phyloP scores from a whole-genome alignment of 2,888 invertebrate genomes.

The Coremacera marginata region DNA sequence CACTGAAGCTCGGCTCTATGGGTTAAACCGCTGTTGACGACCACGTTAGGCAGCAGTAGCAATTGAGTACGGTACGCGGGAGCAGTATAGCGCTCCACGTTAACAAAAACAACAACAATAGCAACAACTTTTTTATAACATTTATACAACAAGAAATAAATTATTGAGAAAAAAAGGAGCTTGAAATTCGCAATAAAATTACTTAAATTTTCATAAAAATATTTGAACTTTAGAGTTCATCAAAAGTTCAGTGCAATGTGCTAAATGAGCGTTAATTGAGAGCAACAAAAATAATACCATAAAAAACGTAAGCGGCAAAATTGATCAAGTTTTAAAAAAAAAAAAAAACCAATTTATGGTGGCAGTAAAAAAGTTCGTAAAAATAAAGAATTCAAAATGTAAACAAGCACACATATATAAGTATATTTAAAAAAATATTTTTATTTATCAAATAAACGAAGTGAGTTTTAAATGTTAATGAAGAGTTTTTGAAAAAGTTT shows the following conservation, averaged over 20 bases:
- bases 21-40: conserved; percentile 61
- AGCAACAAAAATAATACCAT: background rate
- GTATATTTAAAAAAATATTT: too few species aligned
- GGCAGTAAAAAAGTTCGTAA: background rate
- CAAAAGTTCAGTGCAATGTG: conserved; percentile 16
- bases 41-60: conserved; percentile 69
- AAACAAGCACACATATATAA: background rate
- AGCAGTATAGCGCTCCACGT: conserved; percentile 52
- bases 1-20: conserved; percentile 33
- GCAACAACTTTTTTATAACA: conserved; percentile 18
- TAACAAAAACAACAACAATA: conserved; percentile 36
- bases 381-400: too few species aligned
- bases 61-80: conserved; percentile 62
- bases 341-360: background rate
- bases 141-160: conserved; percentile 17
- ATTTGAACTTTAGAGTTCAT: background rate
- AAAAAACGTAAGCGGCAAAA: background rate
- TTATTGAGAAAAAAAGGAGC: background rate
- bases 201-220: background rate
- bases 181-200: conserved; percentile 11
- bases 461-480: too few species aligned
- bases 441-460: too few species aligned
- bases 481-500: background rate
- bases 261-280: conserved; percentile 20
- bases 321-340: background rate